Conservation (phyloP, 23 tunicate species). For the Diplosoma virens region DNA sequence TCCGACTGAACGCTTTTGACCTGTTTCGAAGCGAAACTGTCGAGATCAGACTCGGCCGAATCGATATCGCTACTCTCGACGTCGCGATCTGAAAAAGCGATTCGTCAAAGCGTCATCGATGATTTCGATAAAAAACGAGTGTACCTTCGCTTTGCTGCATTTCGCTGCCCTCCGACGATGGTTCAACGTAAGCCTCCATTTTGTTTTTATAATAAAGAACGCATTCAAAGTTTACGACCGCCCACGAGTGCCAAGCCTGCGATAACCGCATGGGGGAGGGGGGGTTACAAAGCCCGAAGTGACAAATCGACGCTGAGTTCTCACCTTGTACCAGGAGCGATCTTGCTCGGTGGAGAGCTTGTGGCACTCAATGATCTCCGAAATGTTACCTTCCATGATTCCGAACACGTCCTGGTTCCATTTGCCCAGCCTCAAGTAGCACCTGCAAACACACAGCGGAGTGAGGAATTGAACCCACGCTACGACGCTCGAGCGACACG, state of each 20-base stretch:
- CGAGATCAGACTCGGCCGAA: slow-evolving; percentile 47
- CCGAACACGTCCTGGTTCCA: slow-evolving; percentile 80
- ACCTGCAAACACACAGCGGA: slow-evolving; percentile 43
- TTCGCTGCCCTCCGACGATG: not conserved
- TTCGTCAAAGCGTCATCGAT: not conserved
- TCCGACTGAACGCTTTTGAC: not conserved
- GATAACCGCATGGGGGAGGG: no score
- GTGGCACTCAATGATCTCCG: slow-evolving; percentile 45
- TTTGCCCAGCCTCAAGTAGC: slow-evolving; percentile 62
- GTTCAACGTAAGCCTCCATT: slow-evolving; percentile 29
- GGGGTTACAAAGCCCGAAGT: no score
- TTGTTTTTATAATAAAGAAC: slow-evolving; percentile 79
- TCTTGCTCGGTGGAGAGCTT: slow-evolving; percentile 77
- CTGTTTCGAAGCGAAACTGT: slow-evolving; percentile 4
- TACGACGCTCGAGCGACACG: not conserved
- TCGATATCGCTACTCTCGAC: slow-evolving; percentile 32
- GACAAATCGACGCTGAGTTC: no score
- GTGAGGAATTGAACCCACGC: not conserved
- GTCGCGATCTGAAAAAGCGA: slow-evolving; percentile 22
- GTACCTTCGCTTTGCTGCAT: not conserved
- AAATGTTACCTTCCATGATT: slow-evolving; percentile 56
- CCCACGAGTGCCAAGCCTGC: slow-evolving; percentile 95
- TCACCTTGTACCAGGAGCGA: slow-evolving; percentile 87
- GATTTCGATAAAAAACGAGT: not conserved
- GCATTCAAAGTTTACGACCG: slow-evolving; percentile 85